phyloP scores from a whole-genome alignment of 23 tunicate species.

The Clavelina lepadiformis region DNA sequence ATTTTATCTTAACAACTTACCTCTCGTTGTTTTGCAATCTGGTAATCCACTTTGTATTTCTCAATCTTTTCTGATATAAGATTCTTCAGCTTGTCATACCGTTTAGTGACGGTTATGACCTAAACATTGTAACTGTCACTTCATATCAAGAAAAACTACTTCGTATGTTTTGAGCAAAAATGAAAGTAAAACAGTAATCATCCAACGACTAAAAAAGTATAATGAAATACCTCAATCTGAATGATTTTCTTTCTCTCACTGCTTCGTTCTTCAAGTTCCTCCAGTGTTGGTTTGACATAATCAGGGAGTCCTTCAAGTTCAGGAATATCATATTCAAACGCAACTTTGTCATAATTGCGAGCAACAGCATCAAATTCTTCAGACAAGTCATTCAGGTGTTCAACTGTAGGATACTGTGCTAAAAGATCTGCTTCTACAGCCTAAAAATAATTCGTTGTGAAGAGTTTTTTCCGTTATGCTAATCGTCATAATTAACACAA shows the following conservation, averaged over 20 bases:
- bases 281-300: background rate
- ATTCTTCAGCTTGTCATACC: conserved; percentile 79
- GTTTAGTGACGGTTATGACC: conserved; percentile 65
- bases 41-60: conserved; percentile 42
- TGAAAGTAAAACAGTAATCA: background rate
- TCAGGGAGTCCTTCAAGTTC: conserved; percentile 21
- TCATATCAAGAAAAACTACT: background rate
- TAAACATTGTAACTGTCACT: background rate
- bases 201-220: background rate
- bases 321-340: conserved; percentile 44
- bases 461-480: no score
- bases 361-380: conserved; percentile 69
- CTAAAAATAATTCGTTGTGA: conserved; percentile 21
- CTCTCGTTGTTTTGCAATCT: conserved; percentile 68
- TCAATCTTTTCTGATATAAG: conserved; percentile 77
- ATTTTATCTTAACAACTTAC: no score
- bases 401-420: conserved; percentile 23
- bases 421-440: conserved; percentile 9
- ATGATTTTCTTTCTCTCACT: conserved; percentile 28
- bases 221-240: conserved; percentile 22
- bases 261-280: conserved; percentile 26
- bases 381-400: conserved; percentile 34
- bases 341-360: conserved; percentile 50
- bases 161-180: background rate
- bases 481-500: no score